Evolutionary conservation across 1,140 invertebrate genomes (phyloP).

Genomic region (Cyphomyrmex costatus): DNA sequence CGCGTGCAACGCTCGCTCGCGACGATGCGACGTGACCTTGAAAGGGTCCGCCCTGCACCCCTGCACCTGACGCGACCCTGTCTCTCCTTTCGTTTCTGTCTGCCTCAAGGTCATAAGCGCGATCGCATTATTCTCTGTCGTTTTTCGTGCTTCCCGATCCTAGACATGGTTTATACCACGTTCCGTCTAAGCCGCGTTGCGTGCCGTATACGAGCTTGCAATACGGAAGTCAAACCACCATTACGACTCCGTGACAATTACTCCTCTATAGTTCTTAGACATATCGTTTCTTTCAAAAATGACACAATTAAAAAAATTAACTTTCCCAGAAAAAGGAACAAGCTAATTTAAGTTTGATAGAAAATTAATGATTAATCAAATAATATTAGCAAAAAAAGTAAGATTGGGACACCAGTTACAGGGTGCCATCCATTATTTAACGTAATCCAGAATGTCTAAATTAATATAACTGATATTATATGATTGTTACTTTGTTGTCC

Average conservation of each 20-base stretch:
- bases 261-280: neutral
- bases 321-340: too few relatives aligned
- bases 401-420: too few relatives aligned
- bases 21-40: slow-evolving; percentile 58
- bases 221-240: slow-evolving; percentile 10
- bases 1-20: slow-evolving; percentile 45
- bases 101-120: slow-evolving; percentile 65
- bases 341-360: too few relatives aligned
- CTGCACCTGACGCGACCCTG: slow-evolving; percentile 41
- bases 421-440: too few relatives aligned
- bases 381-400: too few relatives aligned
- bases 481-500: too few relatives aligned
- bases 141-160: slow-evolving; percentile 67
- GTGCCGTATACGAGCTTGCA: slow-evolving; percentile 61
- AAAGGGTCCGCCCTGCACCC: slow-evolving; percentile 34
- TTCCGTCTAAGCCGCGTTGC: slow-evolving; percentile 41
- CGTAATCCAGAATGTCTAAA: too few relatives aligned
- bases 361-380: too few relatives aligned
- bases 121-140: slow-evolving; percentile 73
- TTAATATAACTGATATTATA: too few relatives aligned
- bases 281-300: neutral
- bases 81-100: slow-evolving; percentile 65
- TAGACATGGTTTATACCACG: slow-evolving; percentile 68
- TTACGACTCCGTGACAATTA: neutral
- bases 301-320: slow-evolving; percentile 16